Base-by-base conservation (phyloP, 1,140 invertebrate genomes). In the Ostrea denselamellosa region DNA sequence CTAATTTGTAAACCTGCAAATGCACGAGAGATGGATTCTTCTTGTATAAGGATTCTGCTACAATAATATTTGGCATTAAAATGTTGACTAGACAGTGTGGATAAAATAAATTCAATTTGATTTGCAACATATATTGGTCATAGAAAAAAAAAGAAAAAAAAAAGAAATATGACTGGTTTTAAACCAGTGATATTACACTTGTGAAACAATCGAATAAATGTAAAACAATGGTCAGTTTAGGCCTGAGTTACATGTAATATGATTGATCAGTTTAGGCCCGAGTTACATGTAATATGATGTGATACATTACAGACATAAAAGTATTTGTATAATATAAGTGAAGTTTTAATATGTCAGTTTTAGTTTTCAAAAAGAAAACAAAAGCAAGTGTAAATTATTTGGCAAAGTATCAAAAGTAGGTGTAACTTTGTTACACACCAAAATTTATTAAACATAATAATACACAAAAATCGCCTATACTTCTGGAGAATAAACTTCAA, bases 71-170 rank as follows among this genome's bases (percentile, higher is more conserved):
- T 77, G 68, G 68, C 68, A 34, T 77, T 77, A 12, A 62, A 77
- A 77, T 77, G 14, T 19, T 77, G 68, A 77, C 68, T 77, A 77
- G 68, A 77, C 28, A 77, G 14, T 77, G 28, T 77, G 68, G 68
- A 77, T 77, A 77, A 77, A 34, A 77, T 28, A 34, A 77, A 44
- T 14, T 12, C 28, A 14, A 34, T 44, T 25, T 77, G 68, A 28
- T 34, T 28, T 12, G 25, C 22, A 77, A 77, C 56, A 19, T 28
- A 28, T 28, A 28, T 77, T 22, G 65, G 68, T 77, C 68, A 77
- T 25, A 25, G 12, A 71, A 14, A 77, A 77, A 34, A 77, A 22
- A 71, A 14, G 28, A 77, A 34, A 77, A 22, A n/a, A n/a, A n/a
- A n/a, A n/a, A 25, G 65, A 77, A 28, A 25, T 25, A 34, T 77